Percentiles rank a stretch among this genome's conserved stretches.
Conservation (phyloP, 2,888 invertebrate species). For the Rapana venosa region DNA sequence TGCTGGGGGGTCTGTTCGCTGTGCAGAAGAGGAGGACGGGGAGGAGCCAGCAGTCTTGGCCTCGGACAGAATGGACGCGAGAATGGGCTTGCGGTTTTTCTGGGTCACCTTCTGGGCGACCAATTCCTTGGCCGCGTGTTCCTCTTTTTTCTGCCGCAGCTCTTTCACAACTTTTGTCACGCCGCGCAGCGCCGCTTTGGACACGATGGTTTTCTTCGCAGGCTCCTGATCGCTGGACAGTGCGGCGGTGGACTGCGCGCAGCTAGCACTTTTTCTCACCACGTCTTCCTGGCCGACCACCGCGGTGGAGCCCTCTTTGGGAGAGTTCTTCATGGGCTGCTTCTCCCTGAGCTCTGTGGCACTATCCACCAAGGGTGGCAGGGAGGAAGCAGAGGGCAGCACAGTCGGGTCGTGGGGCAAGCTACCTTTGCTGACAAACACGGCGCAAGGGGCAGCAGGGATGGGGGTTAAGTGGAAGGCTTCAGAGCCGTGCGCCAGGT, state of each 20-base stretch:
- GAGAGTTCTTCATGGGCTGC: not conserved
- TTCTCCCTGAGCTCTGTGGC: conserved; percentile 33
- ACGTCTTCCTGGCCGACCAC: not conserved
- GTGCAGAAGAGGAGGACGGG: not conserved
- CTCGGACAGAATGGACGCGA: not conserved
- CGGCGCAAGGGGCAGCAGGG: conserved; percentile 62
- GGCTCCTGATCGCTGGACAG: not conserved
- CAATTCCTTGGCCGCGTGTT: not conserved
- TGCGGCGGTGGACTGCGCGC: not conserved
- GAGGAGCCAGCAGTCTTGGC: not conserved
- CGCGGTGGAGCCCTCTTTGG: not conserved
- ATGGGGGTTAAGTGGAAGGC: conserved; percentile 60
- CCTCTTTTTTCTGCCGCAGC: conserved; percentile 31
- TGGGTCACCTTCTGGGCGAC: not conserved
- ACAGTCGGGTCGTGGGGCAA: not conserved
- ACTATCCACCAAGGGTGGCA: not conserved
- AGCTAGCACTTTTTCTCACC: not conserved
- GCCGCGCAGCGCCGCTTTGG: not conserved
- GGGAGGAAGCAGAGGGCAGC: not conserved
- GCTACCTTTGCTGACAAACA: conserved; percentile 50
- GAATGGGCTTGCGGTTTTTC: not conserved
- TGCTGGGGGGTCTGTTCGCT: not conserved
- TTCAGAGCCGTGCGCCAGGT: conserved; percentile 51
- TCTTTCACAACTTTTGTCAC: conserved; percentile 26
- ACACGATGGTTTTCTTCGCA: not conserved